Percentiles rank a stretch among this genome's conserved stretches.
phyloP scores from a whole-genome alignment of 1,140 invertebrate genomes.

The Triops longicaudatus region DNA sequence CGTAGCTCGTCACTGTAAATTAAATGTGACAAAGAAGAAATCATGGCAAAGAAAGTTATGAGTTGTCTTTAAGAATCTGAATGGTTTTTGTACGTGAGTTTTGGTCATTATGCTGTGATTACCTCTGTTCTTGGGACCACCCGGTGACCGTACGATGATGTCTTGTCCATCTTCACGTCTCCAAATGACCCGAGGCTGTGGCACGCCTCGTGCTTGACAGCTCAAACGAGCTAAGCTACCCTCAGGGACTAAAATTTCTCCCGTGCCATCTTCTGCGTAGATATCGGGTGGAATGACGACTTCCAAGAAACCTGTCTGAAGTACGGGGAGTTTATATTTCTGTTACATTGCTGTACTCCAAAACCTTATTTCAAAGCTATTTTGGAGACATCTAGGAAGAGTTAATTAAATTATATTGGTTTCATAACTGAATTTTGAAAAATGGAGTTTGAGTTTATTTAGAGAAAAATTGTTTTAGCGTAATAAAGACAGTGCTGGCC shows the following conservation, averaged over 20 bases:
- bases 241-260: constrained; percentile 80
- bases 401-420: too few relatives aligned
- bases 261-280: constrained; percentile 63
- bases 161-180: constrained; percentile 72
- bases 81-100: not conserved
- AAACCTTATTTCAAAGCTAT: too few relatives aligned
- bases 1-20: constrained; percentile 51
- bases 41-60: not conserved
- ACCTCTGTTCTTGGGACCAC: constrained; percentile 61
- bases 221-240: constrained; percentile 76
- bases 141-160: constrained; percentile 54
- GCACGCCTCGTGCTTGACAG: constrained; percentile 75
- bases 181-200: constrained; percentile 76
- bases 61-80: not conserved
- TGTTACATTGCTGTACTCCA: too few relatives aligned
- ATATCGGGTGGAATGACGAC: constrained; percentile 87
- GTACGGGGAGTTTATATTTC: not conserved
- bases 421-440: too few relatives aligned
- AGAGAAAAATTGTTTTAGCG: not conserved
- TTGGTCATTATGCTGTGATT: constrained; percentile 30
- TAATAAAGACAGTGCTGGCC: too few relatives aligned
- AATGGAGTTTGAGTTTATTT: not conserved
- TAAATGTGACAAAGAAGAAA: too few relatives aligned
- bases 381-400: too few relatives aligned
- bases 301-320: constrained; percentile 68